phyloP scores from a whole-genome alignment of 2,888 invertebrate species.

The Drosophila leonis region DNA sequence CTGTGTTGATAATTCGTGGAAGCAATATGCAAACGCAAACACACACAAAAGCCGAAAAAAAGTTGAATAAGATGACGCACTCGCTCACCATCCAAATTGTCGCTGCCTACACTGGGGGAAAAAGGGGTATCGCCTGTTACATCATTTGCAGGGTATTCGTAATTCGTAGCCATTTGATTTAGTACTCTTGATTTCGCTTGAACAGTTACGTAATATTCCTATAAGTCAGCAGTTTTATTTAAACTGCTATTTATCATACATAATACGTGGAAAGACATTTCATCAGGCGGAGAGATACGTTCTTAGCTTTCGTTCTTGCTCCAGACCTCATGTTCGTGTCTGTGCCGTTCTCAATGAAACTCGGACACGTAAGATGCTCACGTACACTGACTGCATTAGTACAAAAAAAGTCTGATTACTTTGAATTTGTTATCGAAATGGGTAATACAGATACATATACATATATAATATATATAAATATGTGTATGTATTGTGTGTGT shows the following conservation, averaged over 20 bases:
- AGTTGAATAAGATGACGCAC: constrained; percentile 40
- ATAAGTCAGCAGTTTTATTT: constrained; percentile 27
- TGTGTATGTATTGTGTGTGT: background rate
- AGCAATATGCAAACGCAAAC: constrained; percentile 21
- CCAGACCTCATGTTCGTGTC: constrained; percentile 23
- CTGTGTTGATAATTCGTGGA: constrained; percentile 48
- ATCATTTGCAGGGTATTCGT: background rate
- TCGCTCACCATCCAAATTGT: constrained; percentile 21
- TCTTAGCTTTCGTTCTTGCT: constrained; percentile 2
- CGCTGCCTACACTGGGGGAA: constrained; percentile 31
- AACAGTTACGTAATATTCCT: constrained; percentile 30
- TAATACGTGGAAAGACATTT: constrained; percentile 49
- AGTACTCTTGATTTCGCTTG: background rate
- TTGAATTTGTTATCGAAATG: background rate
- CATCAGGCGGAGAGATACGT: constrained; percentile 16
- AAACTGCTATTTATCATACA: constrained; percentile 23
- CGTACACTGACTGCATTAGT: constrained; percentile 22
- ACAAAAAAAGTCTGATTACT: background rate
- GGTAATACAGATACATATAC: background rate
- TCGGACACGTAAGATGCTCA: constrained; percentile 27
- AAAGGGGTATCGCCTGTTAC: background rate
- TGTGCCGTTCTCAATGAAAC: constrained; percentile 21
- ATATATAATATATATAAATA: background rate
- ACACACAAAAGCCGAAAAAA: background rate
- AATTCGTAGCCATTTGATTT: background rate